These are phyloP conservation scores for Lochmaea capreae DNA, from an alignment of 2,888 invertebrate genomes.

Conservation along the genomic window DNA sequence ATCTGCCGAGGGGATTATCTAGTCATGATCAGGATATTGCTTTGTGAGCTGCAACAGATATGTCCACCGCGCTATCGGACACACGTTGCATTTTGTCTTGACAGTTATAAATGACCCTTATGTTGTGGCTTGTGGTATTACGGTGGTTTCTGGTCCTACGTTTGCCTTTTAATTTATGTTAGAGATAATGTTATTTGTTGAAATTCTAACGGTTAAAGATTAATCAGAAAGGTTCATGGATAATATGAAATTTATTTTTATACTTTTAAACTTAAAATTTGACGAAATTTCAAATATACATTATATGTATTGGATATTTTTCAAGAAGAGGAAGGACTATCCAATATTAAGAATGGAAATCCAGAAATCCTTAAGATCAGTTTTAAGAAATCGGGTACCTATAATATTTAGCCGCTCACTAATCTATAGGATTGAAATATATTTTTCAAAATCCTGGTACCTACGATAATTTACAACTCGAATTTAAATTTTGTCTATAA, in stretches of 20 bases:
- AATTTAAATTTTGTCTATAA: too few relatives aligned
- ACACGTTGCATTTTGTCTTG: constrained; percentile 48
- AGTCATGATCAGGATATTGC: constrained; percentile 46
- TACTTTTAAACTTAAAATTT: neutral
- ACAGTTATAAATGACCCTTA: constrained; percentile 45
- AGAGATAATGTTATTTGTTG: constrained; percentile 28
- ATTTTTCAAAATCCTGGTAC: too few relatives aligned
- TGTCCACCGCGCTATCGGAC: constrained; percentile 46
- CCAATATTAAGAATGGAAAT: too few relatives aligned
- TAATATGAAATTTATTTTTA: neutral
- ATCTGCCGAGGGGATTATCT: constrained; percentile 33
- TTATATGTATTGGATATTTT: too few relatives aligned
- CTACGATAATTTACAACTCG: too few relatives aligned
- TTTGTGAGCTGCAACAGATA: constrained; percentile 49
- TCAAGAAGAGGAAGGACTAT: too few relatives aligned
- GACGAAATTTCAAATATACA: too few relatives aligned
- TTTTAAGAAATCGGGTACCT: too few relatives aligned
- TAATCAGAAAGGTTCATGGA: neutral
- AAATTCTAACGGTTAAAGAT: neutral
- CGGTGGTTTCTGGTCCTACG: neutral
- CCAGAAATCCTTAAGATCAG: too few relatives aligned
- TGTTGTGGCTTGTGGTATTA: constrained; percentile 30
- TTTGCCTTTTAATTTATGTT: constrained; percentile 37
- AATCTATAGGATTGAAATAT: too few relatives aligned
- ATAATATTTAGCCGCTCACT: too few relatives aligned